phyloP scores from a whole-genome alignment of 2,113 vertebrate genomes.

The Plotosus lineatus region DNA sequence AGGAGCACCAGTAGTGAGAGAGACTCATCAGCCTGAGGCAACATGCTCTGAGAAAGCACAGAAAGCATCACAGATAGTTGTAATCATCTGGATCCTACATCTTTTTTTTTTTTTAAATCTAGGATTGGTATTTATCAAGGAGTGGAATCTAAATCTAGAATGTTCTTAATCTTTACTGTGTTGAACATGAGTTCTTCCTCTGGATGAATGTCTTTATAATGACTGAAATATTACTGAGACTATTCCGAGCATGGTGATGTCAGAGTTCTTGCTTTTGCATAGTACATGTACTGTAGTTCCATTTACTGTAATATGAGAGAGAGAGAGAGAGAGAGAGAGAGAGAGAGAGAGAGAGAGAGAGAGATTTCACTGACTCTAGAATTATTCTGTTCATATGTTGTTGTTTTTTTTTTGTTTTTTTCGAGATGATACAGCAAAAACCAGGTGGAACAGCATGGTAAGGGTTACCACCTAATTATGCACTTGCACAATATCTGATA shows the following conservation, averaged over 20 bases:
- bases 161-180: no score
- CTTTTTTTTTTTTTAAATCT: no score
- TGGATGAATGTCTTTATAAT: not conserved
- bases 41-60: not conserved
- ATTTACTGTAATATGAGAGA: no score
- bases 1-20: conserved; percentile 3
- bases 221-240: not conserved
- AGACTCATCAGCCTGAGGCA: not conserved
- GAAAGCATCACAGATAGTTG: not conserved
- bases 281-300: no score
- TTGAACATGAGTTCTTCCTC: not conserved
- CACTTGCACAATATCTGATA: not conserved
- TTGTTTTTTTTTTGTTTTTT: not conserved
- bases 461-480: not conserved
- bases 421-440: conserved; percentile 12
- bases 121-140: not conserved
- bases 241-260: not conserved
- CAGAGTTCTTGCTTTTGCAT: not conserved
- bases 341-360: no score
- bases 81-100: not conserved
- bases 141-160: not conserved
- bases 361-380: no score
- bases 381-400: no score
- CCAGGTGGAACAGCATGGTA: not conserved
- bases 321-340: no score